Conservation (phyloP, 2,113 vertebrate species). For the Spea bombifrons region DNA sequence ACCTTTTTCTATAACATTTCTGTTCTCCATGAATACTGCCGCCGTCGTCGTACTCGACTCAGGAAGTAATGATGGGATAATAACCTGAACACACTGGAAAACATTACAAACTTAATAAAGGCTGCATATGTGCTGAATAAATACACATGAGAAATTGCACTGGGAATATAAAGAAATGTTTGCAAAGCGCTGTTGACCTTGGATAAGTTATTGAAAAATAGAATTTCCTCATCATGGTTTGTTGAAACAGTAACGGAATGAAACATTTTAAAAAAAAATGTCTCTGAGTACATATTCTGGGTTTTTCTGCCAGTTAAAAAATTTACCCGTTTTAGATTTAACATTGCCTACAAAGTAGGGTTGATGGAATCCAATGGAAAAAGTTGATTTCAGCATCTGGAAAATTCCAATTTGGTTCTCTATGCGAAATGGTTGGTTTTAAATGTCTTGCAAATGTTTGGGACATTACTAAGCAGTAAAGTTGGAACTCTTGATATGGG, state of each 20-base stretch:
- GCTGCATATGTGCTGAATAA: neutral
- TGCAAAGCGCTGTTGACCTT: neutral
- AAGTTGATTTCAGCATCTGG: too few relatives aligned
- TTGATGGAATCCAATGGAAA: too few relatives aligned
- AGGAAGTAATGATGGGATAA: constrained; percentile 38
- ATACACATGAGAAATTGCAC: neutral
- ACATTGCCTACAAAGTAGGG: too few relatives aligned
- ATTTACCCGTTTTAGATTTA: too few relatives aligned
- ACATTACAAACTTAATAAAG: neutral
- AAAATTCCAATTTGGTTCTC: too few relatives aligned
- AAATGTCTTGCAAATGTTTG: too few relatives aligned
- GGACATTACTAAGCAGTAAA: too few relatives aligned
- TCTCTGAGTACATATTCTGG: too few relatives aligned
- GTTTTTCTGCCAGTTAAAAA: too few relatives aligned
- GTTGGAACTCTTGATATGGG: too few relatives aligned
- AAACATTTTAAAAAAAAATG: too few relatives aligned
- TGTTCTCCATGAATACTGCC: neutral
- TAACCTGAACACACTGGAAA: constrained; percentile 26
- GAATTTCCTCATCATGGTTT: neutral
- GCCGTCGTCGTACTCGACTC: constrained; percentile 22
- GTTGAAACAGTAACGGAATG: neutral
- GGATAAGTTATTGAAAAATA: neutral
- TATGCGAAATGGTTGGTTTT: too few relatives aligned
- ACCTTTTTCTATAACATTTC: constrained; percentile 11
- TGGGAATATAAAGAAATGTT: neutral